A percentile compares a stretch with the other conserved stretches of the same genome.
These are phyloP conservation scores for Lysandra bellargus DNA, from an alignment of 2,888 invertebrate genomes.

Conservation along the genomic window DNA sequence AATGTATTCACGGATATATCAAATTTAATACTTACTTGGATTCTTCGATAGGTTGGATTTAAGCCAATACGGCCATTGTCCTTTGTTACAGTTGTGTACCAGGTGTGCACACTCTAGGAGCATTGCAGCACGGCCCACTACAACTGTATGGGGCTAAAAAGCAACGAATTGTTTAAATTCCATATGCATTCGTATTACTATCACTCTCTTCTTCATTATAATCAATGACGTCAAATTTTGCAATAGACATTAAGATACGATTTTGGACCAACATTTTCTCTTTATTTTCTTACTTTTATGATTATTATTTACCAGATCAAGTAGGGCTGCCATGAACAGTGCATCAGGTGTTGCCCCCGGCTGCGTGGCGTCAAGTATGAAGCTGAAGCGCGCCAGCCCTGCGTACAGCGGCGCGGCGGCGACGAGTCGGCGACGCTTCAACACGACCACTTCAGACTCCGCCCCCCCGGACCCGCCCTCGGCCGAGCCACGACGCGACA, in stretches of 20 bases:
- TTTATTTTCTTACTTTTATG: not conserved
- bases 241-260: no score
- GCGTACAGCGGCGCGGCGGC: conserved; percentile 88
- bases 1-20: not conserved
- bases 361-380: conserved; percentile 95
- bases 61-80: conserved; percentile 99
- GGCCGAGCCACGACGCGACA: conserved; percentile 89
- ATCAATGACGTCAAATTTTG: no score
- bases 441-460: conserved; percentile 92
- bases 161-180: not conserved
- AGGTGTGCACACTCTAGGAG: conserved; percentile 97
- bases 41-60: conserved; percentile 85
- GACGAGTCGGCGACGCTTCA: conserved; percentile 93
- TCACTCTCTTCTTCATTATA: no score
- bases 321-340: conserved; percentile 94
- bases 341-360: conserved; percentile 98
- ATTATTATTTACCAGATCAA: conserved; percentile 90
- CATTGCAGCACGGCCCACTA: conserved; percentile 94
- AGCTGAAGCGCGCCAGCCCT: conserved; percentile 94
- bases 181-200: not conserved
- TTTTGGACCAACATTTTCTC: no score
- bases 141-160: conserved; percentile 92
- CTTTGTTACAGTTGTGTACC: conserved; percentile 98
- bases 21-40: conserved; percentile 51
- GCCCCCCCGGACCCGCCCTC: conserved; percentile 86